These are phyloP conservation scores for Actenoides lindsayi DNA, from an alignment of 2,113 vertebrate species.

Conservation along the genomic window DNA sequence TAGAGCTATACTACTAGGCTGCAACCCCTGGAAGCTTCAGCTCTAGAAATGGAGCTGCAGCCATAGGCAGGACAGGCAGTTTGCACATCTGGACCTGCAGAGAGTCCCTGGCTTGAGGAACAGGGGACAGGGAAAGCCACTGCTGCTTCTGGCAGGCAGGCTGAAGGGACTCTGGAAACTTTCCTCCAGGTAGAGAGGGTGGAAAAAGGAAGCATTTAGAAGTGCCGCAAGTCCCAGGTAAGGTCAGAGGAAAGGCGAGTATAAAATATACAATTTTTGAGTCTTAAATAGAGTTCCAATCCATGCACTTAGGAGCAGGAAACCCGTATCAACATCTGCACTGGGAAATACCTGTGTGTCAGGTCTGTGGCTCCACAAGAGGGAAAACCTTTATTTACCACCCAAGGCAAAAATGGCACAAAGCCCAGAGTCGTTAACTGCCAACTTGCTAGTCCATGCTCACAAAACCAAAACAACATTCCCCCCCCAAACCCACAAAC, in stretches of 20 bases:
- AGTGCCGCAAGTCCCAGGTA: not conserved
- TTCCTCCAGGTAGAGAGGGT: not conserved
- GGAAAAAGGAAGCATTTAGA: not conserved
- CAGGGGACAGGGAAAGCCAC: not conserved
- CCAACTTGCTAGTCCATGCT: not conserved
- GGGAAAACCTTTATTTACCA: not conserved
- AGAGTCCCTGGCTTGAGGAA: not conserved
- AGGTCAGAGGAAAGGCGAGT: not conserved
- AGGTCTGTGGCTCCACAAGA: not conserved
- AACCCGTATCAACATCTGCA: not conserved
- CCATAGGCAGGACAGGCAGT: not conserved
- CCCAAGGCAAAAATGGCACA: not conserved
- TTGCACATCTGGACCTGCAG: not conserved
- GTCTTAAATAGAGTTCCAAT: not conserved
- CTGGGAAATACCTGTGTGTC: not conserved
- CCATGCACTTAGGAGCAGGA: not conserved
- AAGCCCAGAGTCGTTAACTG: not conserved
- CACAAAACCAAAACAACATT: not conserved
- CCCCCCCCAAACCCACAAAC: rapidly evolving
- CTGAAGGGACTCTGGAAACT: not conserved
- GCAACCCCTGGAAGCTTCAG: not conserved
- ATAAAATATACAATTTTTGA: not conserved
- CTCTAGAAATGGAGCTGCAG: not conserved
- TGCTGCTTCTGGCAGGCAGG: not conserved
- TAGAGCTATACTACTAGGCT: not conserved